Percentiles rank a stretch among this genome's conserved stretches.
phyloP scores from a whole-genome alignment of 2,797 vertebrate species.

The Eupleurogrammus muticus region DNA sequence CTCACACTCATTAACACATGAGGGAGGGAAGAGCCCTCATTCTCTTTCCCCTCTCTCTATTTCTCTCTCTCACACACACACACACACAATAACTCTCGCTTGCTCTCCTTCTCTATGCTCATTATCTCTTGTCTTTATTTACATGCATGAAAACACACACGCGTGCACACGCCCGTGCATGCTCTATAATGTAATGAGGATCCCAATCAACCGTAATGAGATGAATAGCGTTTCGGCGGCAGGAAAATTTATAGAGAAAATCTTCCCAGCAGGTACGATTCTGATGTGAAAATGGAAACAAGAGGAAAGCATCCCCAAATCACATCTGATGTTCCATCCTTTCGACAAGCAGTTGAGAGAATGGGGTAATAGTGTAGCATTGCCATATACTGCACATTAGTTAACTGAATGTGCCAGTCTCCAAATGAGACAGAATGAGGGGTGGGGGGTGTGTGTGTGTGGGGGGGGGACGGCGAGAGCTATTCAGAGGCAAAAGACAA shows the following conservation, averaged over 20 bases:
- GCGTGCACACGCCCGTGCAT: constrained; percentile 48
- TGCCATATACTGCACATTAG: constrained; percentile 68
- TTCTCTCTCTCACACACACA: constrained; percentile 30
- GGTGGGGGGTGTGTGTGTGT: constrained; percentile 2
- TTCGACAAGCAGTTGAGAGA: constrained; percentile 70
- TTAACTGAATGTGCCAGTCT: constrained; percentile 79
- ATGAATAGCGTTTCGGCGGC: constrained; percentile 67
- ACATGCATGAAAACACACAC: constrained; percentile 78
- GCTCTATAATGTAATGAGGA: constrained; percentile 70
- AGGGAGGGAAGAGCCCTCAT: constrained; percentile 35
- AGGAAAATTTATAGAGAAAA: constrained; percentile 63
- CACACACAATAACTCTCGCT: constrained; percentile 37
- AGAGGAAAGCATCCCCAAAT: constrained; percentile 74
- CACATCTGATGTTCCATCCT: constrained; percentile 68
- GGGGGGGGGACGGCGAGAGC: constrained; percentile 34
- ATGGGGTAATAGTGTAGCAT: constrained; percentile 67
- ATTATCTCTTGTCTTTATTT: constrained; percentile 82
- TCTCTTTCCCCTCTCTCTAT: constrained; percentile 47
- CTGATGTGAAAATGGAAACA: constrained; percentile 70
- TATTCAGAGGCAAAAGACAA: constrained; percentile 77
- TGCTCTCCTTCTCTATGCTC: constrained; percentile 66
- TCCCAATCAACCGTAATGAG: constrained; percentile 78
- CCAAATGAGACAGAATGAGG: constrained; percentile 69
- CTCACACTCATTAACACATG: constrained; percentile 81
- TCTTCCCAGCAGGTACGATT: constrained; percentile 74